These are phyloP conservation scores for Dendrocincla fuliginosa DNA, from an alignment of 2,797 vertebrate genomes.

Conservation along the genomic window DNA sequence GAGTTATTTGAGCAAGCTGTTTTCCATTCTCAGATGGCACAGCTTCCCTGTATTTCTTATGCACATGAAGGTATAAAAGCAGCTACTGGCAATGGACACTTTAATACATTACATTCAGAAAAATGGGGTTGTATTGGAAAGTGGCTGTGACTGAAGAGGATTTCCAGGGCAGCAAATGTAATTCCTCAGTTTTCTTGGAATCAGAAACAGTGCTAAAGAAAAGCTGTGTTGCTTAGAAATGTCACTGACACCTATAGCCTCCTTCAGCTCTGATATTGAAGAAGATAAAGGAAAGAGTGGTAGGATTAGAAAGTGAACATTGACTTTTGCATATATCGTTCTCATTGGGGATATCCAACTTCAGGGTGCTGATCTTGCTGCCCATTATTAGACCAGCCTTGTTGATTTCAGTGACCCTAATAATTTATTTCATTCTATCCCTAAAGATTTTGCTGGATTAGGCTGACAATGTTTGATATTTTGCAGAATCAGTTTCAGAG, in stretches of 20 bases:
- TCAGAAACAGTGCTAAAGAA: not conserved
- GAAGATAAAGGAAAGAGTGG: not conserved
- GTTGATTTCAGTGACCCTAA: not conserved
- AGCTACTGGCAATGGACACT: not conserved
- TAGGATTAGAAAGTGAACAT: not conserved
- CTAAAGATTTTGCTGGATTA: not conserved
- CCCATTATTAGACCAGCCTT: not conserved
- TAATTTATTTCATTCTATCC: not conserved
- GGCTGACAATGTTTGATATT: not conserved
- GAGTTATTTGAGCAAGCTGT: not conserved
- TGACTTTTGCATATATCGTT: not conserved
- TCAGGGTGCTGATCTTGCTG: not conserved
- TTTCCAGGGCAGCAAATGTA: not conserved
- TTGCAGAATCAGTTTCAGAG: not conserved
- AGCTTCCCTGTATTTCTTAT: not conserved
- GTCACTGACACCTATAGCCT: not conserved
- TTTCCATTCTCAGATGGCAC: not conserved
- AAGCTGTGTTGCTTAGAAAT: not conserved
- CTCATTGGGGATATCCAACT: not conserved
- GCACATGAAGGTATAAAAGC: not conserved
- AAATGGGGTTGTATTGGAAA: not conserved
- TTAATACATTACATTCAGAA: not conserved
- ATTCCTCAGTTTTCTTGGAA: not conserved
- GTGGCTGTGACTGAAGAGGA: not conserved
- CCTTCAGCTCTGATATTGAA: not conserved